Percentiles rank a stretch among this genome's conserved stretches.
phyloP scores from a whole-genome alignment of 1,140 invertebrate genomes.

The Melipona quadrifasciata region DNA sequence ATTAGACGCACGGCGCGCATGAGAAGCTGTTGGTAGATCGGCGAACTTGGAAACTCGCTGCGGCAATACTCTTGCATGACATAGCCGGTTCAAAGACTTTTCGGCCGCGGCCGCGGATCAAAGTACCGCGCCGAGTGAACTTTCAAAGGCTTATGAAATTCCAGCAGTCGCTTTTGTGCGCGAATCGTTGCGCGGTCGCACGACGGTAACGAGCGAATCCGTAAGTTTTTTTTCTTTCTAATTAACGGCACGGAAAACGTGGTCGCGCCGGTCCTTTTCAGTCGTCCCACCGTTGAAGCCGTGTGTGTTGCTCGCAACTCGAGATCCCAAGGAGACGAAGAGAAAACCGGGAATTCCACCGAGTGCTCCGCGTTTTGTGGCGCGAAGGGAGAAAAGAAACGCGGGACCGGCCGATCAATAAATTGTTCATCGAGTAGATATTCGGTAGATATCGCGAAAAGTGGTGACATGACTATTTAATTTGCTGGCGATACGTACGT shows the following conservation, averaged over 20 bases:
- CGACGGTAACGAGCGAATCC: slow-evolving; percentile 34
- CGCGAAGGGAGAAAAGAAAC: not conserved
- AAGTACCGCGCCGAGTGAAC: slow-evolving; percentile 26
- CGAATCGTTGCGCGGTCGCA: slow-evolving; percentile 1
- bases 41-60: slow-evolving; percentile 53
- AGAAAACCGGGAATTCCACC: not conserved
- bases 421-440: not conserved
- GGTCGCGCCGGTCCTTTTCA: slow-evolving; percentile 5
- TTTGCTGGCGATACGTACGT: too few relatives aligned
- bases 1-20: slow-evolving; percentile 36
- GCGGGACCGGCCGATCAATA: not conserved
- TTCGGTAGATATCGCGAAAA: not conserved
- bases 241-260: slow-evolving; percentile 16
- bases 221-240: slow-evolving; percentile 26
- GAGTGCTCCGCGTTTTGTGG: not conserved
- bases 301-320: not conserved
- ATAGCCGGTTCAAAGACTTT: slow-evolving; percentile 32
- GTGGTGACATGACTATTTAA: not conserved
- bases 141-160: slow-evolving; percentile 49
- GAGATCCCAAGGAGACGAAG: not conserved
- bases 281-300: not conserved
- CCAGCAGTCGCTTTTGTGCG: slow-evolving; percentile 18
- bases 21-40: slow-evolving; percentile 33
- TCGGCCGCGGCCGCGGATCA: slow-evolving; percentile 17
- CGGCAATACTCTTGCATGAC: slow-evolving; percentile 25